Base-by-base conservation (phyloP, 2,113 vertebrate species). In the Phodopus roborovskii region DNA sequence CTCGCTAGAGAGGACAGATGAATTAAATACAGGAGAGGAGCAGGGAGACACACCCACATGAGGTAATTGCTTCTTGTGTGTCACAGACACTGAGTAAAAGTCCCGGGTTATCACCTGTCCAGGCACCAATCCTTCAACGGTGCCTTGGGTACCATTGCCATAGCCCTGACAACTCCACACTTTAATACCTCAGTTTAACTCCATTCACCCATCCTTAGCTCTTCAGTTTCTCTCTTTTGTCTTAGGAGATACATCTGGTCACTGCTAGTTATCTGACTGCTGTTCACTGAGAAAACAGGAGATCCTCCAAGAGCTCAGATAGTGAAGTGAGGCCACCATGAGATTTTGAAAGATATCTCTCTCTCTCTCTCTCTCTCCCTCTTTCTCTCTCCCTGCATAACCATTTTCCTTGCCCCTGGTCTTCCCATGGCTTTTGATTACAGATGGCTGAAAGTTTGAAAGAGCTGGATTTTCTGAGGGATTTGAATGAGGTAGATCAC, bases 381-480 rank as follows among this genome's bases (percentile, higher is more conserved):
- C 3, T 74, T 8, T 71, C 36, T 7, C 5, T 77, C 42, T 77
- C 5, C 48, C 5, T 75, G 12, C 45, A 4, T 85, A 20, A 48
- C 45, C 64, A 68, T 50, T 56, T 28, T 0, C 15, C 24, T 24
- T 4, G 36, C 9, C n/a, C 2, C 1, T 75, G n/a, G 53, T n/a
- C 88, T 74, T 91, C 58, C 62, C 53, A 77, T 45, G 62, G n/a
- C 66, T 96, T 58, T 89, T 58, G 36, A 9, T 97, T 96, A 70
- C 98, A 99, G 99, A 99, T 98, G 99, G 99, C 99, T 99, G 87
- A 99, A 99, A 0, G 99, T n/a, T 97, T 99, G 97, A 99, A 99
- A 98, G 99, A 99, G 71, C 96, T 99, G 97, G 99, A 99, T 5
- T 99, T 99, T 97, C 98, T 99, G 95, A 97, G 99, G 62, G 99